Base-by-base conservation (phyloP, 2,113 vertebrate genomes). In the Chaetura pelagica region DNA sequence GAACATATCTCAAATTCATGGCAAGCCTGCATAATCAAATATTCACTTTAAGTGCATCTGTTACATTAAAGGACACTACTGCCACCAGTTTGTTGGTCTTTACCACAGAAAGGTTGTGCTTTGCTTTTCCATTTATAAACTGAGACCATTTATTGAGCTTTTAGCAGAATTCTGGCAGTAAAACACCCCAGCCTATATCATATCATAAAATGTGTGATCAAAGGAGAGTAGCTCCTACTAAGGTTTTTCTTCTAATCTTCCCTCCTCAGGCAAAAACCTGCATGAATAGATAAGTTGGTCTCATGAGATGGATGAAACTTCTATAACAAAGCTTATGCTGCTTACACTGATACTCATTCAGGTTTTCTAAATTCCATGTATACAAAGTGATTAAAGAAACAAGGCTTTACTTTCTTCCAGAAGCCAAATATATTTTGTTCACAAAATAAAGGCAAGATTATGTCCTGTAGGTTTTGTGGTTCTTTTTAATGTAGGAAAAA, bases 191-290 rank as follows among this genome's bases (percentile, higher is more conserved):
- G 23, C 49, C 59, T n/a, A 14, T 48, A 40, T 57, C 40, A 78
- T 30, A 77, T 78, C 68, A 75, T 80, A 81, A 87, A 78, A 66
- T 2, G 17, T 15, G 34, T 75, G 92, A 96, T 96, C 92, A 96
- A 97, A 96, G 76, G 20, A 84, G 23, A 34, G 64, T 11, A 59
- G 64, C 40, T 90, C 32, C 48, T 55, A 44, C 52, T 81, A 92
- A 89, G 38, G 20, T 89, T 81, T 90, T 86, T 64, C 80, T 87
- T 91, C 94, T 92, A 61, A 96, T 92, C 84, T 71, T 95, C 24
- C 44, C 30, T 81, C 96, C 83, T 93, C 88, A 78, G 95, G 93
- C 96, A 89, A 93, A 95, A 97, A 67, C 64, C 83, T 89, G 69
- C 68, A 68, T 92, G 88, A 96, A 95, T 21, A 94, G 88, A 81